Conservation (phyloP, 2,888 invertebrate species). For the Acleris laterana region DNA sequence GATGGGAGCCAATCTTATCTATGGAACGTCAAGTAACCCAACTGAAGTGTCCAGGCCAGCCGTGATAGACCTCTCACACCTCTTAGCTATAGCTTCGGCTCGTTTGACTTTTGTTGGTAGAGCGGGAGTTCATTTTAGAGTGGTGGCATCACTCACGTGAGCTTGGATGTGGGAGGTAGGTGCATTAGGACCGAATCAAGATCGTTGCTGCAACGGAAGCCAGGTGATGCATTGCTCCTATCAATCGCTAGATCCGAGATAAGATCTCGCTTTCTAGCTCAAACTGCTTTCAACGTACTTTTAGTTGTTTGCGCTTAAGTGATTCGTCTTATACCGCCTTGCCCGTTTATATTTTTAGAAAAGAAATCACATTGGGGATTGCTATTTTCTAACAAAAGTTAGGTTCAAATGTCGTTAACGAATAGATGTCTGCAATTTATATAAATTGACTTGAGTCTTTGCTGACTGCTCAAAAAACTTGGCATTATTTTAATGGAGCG, state of each 20-base stretch:
- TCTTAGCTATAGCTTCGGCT: conserved; percentile 39
- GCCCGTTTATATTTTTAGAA: conserved; percentile 44
- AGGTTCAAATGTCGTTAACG: conserved; percentile 11
- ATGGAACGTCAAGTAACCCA: conserved; percentile 60
- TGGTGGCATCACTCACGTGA: conserved; percentile 64
- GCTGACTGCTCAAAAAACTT: not conserved
- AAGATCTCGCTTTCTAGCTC: conserved; percentile 73
- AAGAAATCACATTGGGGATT: conserved; percentile 20
- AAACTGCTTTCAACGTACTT: conserved; percentile 62
- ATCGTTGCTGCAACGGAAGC: conserved; percentile 79
- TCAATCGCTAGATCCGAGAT: conserved; percentile 74
- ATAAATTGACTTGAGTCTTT: conserved; percentile 7
- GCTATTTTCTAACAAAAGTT: conserved; percentile 11
- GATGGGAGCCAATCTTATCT: conserved; percentile 68
- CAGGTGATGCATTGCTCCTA: conserved; percentile 77
- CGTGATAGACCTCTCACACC: conserved; percentile 48
- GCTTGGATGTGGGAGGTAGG: conserved; percentile 72
- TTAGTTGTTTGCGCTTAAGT: conserved; percentile 60
- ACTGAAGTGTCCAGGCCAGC: conserved; percentile 54
- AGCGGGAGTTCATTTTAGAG: conserved; percentile 53
- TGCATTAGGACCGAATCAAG: conserved; percentile 76
- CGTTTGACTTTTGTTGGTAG: conserved; percentile 45
- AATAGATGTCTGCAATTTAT: conserved; percentile 13
- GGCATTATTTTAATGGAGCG: too few species aligned
- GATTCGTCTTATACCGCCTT: conserved; percentile 55